These are phyloP conservation scores for Autographa pulchrina DNA, from an alignment of 2,888 invertebrate genomes.

Conservation along the genomic window DNA sequence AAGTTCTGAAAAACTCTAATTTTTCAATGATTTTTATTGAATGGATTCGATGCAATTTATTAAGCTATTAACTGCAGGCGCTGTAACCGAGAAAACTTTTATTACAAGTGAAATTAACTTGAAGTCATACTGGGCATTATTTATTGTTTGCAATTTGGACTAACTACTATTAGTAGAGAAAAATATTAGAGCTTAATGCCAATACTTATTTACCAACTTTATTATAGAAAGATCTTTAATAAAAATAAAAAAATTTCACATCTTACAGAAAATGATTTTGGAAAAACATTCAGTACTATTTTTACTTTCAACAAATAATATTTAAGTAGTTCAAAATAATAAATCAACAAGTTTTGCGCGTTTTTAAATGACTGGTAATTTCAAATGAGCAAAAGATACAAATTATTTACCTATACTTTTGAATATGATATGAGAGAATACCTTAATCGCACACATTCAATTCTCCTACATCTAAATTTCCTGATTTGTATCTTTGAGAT, in stretches of 20 bases:
- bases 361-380: too few relatives aligned
- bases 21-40: conserved; percentile 28
- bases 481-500: not conserved
- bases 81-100: conserved; percentile 34
- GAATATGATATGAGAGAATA: too few relatives aligned
- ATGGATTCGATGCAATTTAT: conserved; percentile 49
- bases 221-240: not conserved
- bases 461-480: too few relatives aligned
- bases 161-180: conserved; percentile 1
- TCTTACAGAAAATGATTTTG: not conserved
- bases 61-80: conserved; percentile 46
- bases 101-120: conserved; percentile 28
- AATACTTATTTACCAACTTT: conserved; percentile 1
- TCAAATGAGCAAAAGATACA: too few relatives aligned
- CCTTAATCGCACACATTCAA: too few relatives aligned
- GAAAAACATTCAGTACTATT: too few relatives aligned
- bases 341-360: too few relatives aligned
- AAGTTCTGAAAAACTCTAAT: conserved; percentile 23
- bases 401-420: too few relatives aligned
- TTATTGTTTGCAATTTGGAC: conserved; percentile 15
- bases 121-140: conserved; percentile 15
- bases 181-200: not conserved
- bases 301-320: too few relatives aligned
- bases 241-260: not conserved
- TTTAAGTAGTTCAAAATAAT: too few relatives aligned